Base-by-base conservation (phyloP, 2,113 vertebrate genomes). In the Cyprinodon brontotheroides region DNA sequence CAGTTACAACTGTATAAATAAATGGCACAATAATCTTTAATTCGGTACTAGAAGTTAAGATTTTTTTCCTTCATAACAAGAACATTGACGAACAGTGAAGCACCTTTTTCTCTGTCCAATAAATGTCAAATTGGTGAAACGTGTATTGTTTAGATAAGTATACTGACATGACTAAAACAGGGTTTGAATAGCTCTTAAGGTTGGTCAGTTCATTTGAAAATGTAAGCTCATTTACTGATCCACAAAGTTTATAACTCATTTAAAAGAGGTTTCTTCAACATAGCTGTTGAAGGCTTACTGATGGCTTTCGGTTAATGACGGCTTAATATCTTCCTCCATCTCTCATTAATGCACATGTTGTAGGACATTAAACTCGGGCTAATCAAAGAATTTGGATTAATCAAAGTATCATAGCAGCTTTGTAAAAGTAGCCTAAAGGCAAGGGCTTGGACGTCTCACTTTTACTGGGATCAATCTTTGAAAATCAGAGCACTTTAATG, bases 401-500 rank as follows among this genome's bases (percentile, higher is more conserved):
- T 37, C 60, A 64, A 64, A 43, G 40, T 40, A 65, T 22, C 13
- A 57, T 22, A 45, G 12, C 4, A 47, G 14, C 29, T 11, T 41
- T 20, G 29, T 29, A 11, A 36, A 38, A 59, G 50, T 62, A 41
- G 20, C 36, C 10, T 11, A 29, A 15, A 43, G 63, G 71, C 60
- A 38, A 68, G 43, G 43, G 48, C 13, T 43, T 38, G 11, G 60
- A 43, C 2, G 2, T 9, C 68, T 65, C 39, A 4, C 68, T 78
- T 39, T 72, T 50, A 81, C 65, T 22, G 22, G 48, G 59, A 80
- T 4, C 41, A 50, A 10, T 38, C 65, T 73, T 87, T 84, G 86
- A 80, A 89, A 86, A 86, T 75, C 13, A 48, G 83, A 88, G 70
- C 78, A 59, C 39, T 60, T 59, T 47, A 77, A 83, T 61, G 57